A percentile compares a stretch with the other conserved stretches of the same genome.
Evolutionary conservation across 1,140 invertebrate species (phyloP).

Genomic region (Formica exsecta): DNA sequence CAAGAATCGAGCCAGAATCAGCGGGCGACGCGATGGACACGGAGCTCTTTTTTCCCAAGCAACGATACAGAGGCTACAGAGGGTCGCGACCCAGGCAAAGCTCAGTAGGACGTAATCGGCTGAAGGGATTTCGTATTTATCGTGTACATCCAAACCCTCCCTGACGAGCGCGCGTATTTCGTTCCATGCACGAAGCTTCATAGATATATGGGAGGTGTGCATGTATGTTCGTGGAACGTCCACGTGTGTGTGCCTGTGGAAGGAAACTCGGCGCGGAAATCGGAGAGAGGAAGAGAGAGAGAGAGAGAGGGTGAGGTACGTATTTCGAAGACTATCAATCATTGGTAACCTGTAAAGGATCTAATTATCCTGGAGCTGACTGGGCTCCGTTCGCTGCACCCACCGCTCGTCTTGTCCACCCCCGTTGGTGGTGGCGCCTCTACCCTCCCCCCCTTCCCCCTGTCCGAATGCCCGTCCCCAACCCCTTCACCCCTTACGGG

Average conservation of each 20-base stretch:
- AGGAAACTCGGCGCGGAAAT: conserved; percentile 54
- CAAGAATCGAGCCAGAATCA: not conserved
- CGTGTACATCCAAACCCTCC: conserved; percentile 64
- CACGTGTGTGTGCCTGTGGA: conserved; percentile 41
- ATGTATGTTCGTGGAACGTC: conserved; percentile 9
- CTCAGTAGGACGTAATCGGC: conserved; percentile 78
- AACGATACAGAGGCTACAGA: conserved; percentile 39
- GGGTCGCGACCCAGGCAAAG: conserved; percentile 72
- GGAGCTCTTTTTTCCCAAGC: conserved; percentile 57
- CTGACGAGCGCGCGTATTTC: conserved; percentile 36
- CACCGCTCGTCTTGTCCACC: conserved; percentile 77
- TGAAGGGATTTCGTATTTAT: conserved; percentile 78
- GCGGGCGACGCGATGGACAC: conserved; percentile 23
- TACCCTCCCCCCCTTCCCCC: conserved; percentile 18
- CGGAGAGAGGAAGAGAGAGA: not conserved
- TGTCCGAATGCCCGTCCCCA: conserved; percentile 18
- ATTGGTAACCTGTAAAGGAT: conserved; percentile 80
- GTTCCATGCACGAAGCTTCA: conserved; percentile 19
- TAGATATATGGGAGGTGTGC: not conserved
- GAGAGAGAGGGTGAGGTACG: conserved; percentile 66
- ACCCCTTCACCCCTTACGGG: conserved; percentile 61
- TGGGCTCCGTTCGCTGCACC: conserved; percentile 76
- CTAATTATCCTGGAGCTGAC: conserved; percentile 79
- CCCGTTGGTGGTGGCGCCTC: conserved; percentile 65
- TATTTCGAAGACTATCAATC: conserved; percentile 79